phyloP scores from a whole-genome alignment of 2,113 vertebrate genomes.

The Melospiza georgiana region DNA sequence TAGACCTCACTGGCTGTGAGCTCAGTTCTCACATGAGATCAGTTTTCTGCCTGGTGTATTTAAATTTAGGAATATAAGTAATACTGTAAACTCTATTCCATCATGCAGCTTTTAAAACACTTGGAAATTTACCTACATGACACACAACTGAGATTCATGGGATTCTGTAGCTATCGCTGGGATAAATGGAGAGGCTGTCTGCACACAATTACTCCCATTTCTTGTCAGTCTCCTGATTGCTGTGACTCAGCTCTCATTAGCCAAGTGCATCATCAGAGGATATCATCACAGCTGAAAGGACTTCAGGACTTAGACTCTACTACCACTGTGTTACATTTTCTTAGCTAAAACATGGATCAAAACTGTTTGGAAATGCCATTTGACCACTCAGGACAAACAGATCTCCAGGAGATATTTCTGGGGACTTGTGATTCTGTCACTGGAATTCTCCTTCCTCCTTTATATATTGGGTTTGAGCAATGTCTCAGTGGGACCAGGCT shows the following conservation, averaged over 20 bases:
- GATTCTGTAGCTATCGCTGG: not conserved
- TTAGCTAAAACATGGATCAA: not conserved
- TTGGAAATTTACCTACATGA: not conserved
- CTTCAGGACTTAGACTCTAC: not conserved
- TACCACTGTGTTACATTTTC: not conserved
- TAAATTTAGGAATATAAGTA: not conserved
- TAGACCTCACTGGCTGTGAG: not conserved
- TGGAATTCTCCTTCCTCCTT: not conserved
- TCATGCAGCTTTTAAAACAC: not conserved
- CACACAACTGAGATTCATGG: accelerated
- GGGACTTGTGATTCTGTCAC: not conserved
- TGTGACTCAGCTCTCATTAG: not conserved
- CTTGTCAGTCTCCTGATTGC: not conserved
- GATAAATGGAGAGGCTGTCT: not conserved
- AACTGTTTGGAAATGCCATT: not conserved
- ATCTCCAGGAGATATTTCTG: not conserved
- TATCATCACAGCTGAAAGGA: not conserved
- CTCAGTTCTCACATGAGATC: not conserved
- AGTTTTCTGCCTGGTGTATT: not conserved
- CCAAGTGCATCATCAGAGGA: not conserved
- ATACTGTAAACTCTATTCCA: not conserved
- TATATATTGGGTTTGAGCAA: not conserved
- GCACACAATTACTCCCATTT: not conserved
- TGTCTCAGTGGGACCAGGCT: not conserved
- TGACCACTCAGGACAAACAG: accelerated